Evolutionary conservation across 2,888 invertebrate genomes (phyloP).

Genomic region (Caenorhabditis becei): DNA sequence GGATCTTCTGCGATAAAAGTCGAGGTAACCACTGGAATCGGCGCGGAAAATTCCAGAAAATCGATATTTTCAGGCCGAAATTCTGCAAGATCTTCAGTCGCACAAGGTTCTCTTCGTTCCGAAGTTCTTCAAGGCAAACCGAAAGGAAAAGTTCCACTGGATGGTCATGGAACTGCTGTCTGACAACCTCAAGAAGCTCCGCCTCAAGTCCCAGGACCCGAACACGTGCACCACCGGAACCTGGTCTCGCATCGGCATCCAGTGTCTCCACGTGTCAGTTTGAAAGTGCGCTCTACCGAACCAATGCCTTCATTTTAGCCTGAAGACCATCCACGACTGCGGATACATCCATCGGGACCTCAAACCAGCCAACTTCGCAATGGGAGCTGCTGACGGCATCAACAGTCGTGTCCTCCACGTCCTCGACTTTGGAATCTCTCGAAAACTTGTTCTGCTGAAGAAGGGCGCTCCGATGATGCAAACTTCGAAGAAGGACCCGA

Average conservation of each 20-base stretch:
- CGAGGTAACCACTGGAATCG: neutral
- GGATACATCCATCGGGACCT: conserved; percentile 36
- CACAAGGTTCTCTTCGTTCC: neutral
- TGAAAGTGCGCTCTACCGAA: too few species aligned
- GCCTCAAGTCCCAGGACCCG: conserved; percentile 6
- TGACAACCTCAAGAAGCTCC: conserved; percentile 32
- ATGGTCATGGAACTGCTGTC: conserved; percentile 27
- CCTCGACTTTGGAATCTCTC: conserved; percentile 39
- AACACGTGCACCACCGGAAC: conserved; percentile 10
- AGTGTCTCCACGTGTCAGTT: conserved; percentile 43
- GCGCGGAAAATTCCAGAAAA: neutral
- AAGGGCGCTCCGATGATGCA: neutral
- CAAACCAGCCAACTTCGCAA: conserved; percentile 29
- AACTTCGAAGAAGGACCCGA: neutral
- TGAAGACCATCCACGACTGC: conserved; percentile 41
- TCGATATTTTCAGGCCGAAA: conserved; percentile 8
- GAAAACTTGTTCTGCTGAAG: neutral
- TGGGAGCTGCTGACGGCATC: conserved; percentile 11
- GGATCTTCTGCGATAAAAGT: neutral
- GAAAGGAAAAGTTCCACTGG: conserved; percentile 6
- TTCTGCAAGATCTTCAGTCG: neutral
- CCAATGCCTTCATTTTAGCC: too few species aligned
- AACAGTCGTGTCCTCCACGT: conserved; percentile 17
- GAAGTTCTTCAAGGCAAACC: neutral
- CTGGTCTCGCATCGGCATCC: conserved; percentile 40